Conservation (phyloP, 2,113 vertebrate species). For the Danio rerio region DNA sequence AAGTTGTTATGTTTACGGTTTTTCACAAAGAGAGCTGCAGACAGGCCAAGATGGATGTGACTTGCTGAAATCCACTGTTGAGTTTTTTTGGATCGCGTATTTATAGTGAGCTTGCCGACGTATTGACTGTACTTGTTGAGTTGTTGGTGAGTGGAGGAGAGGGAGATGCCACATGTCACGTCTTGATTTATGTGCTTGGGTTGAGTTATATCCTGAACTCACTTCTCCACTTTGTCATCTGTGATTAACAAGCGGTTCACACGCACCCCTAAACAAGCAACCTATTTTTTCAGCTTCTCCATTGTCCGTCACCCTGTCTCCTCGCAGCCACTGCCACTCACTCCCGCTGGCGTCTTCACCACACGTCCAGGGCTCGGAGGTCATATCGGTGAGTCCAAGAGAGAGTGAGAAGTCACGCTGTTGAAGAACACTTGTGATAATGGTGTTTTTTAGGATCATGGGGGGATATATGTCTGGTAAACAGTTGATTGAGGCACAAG, state of each 20-base stretch:
- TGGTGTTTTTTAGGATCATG: conserved; percentile 65
- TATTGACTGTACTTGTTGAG: conserved; percentile 19
- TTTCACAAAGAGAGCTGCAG: background rate
- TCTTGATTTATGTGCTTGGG: conserved; percentile 66
- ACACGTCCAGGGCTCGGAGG: conserved; percentile 68
- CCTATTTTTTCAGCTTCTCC: background rate
- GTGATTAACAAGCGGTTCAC: conserved; percentile 68
- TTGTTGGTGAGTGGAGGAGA: conserved; percentile 13
- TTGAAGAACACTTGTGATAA: conserved; percentile 74
- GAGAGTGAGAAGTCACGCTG: conserved; percentile 62
- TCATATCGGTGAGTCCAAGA: conserved; percentile 65
- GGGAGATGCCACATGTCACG: conserved; percentile 15
- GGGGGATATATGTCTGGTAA: conserved; percentile 65
- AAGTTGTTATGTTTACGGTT: conserved; percentile 20
- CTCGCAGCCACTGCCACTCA: conserved; percentile 44
- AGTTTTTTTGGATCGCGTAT: background rate
- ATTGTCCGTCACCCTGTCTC: conserved; percentile 34
- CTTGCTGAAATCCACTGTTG: background rate
- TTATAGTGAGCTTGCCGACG: background rate
- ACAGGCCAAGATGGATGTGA: conserved; percentile 20
- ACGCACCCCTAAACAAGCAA: conserved; percentile 61
- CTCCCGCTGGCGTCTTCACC: background rate
- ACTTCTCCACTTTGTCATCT: conserved; percentile 68
- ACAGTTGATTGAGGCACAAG: conserved; percentile 66
- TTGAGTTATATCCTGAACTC: conserved; percentile 66